Conservation (phyloP, 2,888 invertebrate genomes). For the Monoplex corrugatus region DNA sequence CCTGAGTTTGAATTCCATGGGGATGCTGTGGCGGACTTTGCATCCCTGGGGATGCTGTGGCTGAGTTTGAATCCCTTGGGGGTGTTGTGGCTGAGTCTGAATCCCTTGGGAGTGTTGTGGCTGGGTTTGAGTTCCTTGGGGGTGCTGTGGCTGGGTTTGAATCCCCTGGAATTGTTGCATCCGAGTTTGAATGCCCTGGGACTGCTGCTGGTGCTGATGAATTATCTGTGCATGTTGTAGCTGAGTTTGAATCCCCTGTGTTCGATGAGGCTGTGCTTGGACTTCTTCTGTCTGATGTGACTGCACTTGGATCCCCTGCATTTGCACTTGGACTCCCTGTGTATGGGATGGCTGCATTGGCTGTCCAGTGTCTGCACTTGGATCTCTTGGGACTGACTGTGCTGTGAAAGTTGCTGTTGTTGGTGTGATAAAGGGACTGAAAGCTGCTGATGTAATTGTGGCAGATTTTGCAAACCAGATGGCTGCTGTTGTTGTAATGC, state of each 20-base stretch:
- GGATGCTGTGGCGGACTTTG: not conserved
- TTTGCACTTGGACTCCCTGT: not conserved
- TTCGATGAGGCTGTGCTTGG: conserved; percentile 29
- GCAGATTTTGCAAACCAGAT: not conserved
- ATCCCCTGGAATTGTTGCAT: not conserved
- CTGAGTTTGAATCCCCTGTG: conserved; percentile 32
- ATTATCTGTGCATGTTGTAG: conserved; percentile 9
- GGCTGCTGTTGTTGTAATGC: conserved; percentile 41
- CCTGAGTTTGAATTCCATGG: conserved; percentile 49
- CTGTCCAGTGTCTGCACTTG: not conserved
- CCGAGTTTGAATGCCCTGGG: not conserved
- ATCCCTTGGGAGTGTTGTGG: conserved; percentile 42
- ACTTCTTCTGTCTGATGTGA: not conserved
- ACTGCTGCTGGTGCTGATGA: not conserved
- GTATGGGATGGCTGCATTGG: not conserved
- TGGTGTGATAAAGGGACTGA: not conserved
- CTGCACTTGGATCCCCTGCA: not conserved
- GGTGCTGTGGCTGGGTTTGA: not conserved
- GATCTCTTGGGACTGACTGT: not conserved
- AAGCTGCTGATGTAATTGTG: not conserved
- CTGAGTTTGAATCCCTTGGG: conserved; percentile 45
- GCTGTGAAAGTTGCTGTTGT: not conserved
- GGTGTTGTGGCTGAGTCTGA: conserved; percentile 43
- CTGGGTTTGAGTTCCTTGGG: conserved; percentile 44
- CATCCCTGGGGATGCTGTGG: conserved; percentile 13